Conservation (phyloP, 2,797 vertebrate species). For the Champsocephalus esox region DNA sequence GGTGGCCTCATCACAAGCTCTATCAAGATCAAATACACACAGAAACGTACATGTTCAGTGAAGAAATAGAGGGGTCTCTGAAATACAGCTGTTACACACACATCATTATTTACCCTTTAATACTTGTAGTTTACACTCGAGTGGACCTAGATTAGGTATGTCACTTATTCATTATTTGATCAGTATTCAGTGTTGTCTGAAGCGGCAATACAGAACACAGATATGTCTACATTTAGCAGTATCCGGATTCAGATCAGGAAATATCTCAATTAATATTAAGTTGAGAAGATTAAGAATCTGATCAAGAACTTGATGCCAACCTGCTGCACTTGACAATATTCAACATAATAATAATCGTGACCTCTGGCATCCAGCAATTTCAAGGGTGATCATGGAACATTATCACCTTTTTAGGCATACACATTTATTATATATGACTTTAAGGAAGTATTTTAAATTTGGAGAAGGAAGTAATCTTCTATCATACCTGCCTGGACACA, state of each 20-base stretch:
- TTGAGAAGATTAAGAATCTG: conserved; percentile 1
- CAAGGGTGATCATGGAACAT: background rate
- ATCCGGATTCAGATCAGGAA: conserved; percentile 3
- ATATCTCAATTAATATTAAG: background rate
- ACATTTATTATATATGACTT: conserved; percentile 1
- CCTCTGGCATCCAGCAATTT: background rate
- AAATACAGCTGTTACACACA: conserved; percentile 40
- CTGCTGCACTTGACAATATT: background rate
- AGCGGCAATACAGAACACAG: background rate
- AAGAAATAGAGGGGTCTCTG: conserved; percentile 41
- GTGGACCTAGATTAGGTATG: conserved; percentile 4
- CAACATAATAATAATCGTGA: background rate
- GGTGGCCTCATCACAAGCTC: conserved; percentile 75
- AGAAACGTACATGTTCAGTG: conserved; percentile 27
- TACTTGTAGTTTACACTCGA: conserved; percentile 9
- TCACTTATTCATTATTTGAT: background rate
- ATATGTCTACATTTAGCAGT: background rate
- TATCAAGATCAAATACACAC: conserved; percentile 70
- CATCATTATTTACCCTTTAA: conserved; percentile 44
- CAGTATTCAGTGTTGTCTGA: background rate
- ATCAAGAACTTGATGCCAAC: background rate
- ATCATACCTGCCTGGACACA: conserved; percentile 21
- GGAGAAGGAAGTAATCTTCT: conserved; percentile 22
- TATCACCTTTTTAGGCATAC: background rate
- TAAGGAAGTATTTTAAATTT: conserved; percentile 10